Percentiles rank a stretch among this genome's conserved stretches.
These are phyloP conservation scores for Hypomesus transpacificus DNA, from an alignment of 2,113 vertebrate genomes.

Conservation along the genomic window DNA sequence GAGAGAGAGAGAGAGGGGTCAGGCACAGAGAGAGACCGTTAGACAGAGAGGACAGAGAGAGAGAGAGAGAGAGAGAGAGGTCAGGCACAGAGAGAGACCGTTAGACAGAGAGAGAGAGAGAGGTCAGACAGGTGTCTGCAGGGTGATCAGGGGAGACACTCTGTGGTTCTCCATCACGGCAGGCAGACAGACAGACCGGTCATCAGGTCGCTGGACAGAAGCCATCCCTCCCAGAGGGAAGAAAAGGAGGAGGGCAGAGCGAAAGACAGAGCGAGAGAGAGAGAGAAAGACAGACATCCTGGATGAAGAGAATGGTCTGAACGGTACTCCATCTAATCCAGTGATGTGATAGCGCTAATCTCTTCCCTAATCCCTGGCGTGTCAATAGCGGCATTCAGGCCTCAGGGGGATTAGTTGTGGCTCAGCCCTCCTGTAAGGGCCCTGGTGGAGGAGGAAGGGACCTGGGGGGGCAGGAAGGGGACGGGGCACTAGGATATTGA, in stretches of 20 bases:
- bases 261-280: not conserved
- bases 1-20: conserved; percentile 30
- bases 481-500: conserved; percentile 51
- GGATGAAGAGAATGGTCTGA: conserved; percentile 16
- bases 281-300: conserved; percentile 12
- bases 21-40: conserved; percentile 24
- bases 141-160: no score
- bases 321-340: conserved; percentile 70
- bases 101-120: not conserved
- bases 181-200: no score
- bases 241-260: conserved; percentile 28
- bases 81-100: no score
- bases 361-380: conserved; percentile 79
- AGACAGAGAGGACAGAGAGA: not conserved
- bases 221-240: not conserved
- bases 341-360: conserved; percentile 83
- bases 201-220: no score
- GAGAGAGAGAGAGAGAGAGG: not conserved
- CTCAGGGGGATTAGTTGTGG: conserved; percentile 85
- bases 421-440: conserved; percentile 74
- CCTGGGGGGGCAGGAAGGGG: conserved; percentile 39
- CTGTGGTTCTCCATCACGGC: no score
- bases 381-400: conserved; percentile 85
- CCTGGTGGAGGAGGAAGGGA: conserved; percentile 66
- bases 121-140: no score